Evolutionary conservation across 2,113 vertebrate genomes (phyloP), one percentile per base, ranked within the genome.

Genomic region (Pygoscelis antarcticus): DNA sequence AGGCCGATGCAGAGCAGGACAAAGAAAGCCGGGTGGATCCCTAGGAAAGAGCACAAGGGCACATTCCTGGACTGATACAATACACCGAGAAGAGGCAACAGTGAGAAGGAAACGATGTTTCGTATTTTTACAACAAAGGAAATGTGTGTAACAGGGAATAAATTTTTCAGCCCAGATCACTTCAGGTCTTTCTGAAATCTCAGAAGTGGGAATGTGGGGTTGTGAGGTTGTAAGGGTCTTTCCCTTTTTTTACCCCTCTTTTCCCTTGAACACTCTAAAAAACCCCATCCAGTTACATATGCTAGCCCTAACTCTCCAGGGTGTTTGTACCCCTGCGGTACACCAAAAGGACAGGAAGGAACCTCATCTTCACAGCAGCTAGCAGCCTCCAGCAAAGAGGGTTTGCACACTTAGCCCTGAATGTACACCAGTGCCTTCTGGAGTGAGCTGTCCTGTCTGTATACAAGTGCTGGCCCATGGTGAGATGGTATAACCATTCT

Each of bases 1-100:
- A 99, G 75, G 0, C 98, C 77, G 32, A 98, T 95, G 40, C 98
- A 99, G 0, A 98, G 98, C 89, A 99, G 96, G 55, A 99, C 98
- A 89, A 99, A 99, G 96, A 98, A 75, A 54, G 98, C 91, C 0
- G 98, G 98, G 74, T 97, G 94, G 52, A 98, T 93, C 57, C 85
- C 99, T 99, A 91, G 84, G 83, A 77, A 86, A 34, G 76, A 91
- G 77, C 60, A 94, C 18, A 86, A 14, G 30, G 42, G 13, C 14
- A 49, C 15, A 29, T 40, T 82, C 32, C 46, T 10, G 2, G 25
- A 46, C 34, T 42, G 51, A 81, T 42, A 87, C 8, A 26, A 55
- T 72, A 34, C 19, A 29, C 25, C 40, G 34, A 49, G 76, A 85
- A 81, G 26, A 66, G 22, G n/a, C 18, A 79, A 51, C 23, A 60